Evolutionary conservation across 2,113 vertebrate species (phyloP).

Genomic region (Peucedramus taeniatus): DNA sequence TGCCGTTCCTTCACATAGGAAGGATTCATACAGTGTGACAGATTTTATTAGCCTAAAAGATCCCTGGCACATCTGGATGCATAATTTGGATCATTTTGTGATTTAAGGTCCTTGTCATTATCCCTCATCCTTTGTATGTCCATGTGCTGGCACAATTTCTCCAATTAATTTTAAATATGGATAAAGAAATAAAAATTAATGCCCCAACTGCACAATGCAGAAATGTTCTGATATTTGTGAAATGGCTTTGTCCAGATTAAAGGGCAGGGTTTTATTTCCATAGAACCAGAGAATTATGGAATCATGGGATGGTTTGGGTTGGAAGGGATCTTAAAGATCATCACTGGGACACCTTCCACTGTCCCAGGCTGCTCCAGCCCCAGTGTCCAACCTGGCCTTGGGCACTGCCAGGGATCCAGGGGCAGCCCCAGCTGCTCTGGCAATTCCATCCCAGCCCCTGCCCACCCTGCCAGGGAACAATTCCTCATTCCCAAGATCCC

Average conservation of each 20-base stretch:
- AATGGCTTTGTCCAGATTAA: not conserved
- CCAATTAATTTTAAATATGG: not conserved
- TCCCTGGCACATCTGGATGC: not conserved
- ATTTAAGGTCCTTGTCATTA: not conserved
- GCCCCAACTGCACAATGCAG: not conserved
- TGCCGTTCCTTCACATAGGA: not conserved
- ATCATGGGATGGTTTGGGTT: not conserved
- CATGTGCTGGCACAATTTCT: not conserved
- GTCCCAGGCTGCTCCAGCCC: not conserved
- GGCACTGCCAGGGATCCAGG: not conserved
- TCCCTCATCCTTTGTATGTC: not conserved
- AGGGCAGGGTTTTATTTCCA: not conserved
- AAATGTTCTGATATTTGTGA: not conserved
- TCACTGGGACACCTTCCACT: not conserved
- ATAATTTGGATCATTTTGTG: not conserved
- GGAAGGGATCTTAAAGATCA: not conserved
- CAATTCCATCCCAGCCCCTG: not conserved
- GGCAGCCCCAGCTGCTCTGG: not conserved
- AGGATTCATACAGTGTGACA: not conserved
- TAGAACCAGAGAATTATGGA: not conserved
- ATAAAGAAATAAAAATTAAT: not conserved
- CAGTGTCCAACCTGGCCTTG: rapidly evolving
- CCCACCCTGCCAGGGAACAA: rapidly evolving
- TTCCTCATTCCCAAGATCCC: not conserved
- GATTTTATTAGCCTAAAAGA: not conserved